Conservation (phyloP, 2,888 invertebrate species). For the Pyrrhia umbra region DNA sequence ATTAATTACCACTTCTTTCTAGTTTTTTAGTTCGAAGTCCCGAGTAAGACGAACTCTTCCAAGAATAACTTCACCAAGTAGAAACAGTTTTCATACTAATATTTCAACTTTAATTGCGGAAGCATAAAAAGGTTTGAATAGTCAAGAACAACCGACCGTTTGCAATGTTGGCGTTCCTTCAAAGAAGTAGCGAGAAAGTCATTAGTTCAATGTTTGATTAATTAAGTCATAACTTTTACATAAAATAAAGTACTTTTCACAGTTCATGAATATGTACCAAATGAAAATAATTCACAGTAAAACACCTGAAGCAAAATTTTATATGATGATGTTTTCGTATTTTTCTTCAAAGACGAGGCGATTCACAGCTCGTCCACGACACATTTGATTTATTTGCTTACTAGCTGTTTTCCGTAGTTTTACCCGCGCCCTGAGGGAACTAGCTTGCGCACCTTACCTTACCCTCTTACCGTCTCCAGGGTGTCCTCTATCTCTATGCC, state of each 20-base stretch:
- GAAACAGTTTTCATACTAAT: slow-evolving; percentile 13
- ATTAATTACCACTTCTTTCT: background rate
- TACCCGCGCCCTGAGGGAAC: too few relatives aligned
- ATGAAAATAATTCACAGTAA: too few relatives aligned
- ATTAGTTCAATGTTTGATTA: slow-evolving; percentile 29
- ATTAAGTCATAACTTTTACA: background rate
- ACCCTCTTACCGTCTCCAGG: too few relatives aligned
- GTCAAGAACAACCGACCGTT: slow-evolving; percentile 10
- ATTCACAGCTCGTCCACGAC: too few relatives aligned
- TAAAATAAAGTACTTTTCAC: background rate
- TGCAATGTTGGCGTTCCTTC: slow-evolving; percentile 35
- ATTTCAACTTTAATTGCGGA: slow-evolving; percentile 10
- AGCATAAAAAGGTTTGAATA: slow-evolving; percentile 39
- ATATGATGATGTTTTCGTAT: too few relatives aligned
- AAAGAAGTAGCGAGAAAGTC: slow-evolving; percentile 13
- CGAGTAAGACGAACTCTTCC: slow-evolving; percentile 14
- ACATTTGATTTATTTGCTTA: too few relatives aligned
- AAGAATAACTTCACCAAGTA: slow-evolving; percentile 10
- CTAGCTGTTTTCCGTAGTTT: too few relatives aligned
- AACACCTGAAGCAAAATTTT: too few relatives aligned
- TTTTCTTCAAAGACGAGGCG: too few relatives aligned
- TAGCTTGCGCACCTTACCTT: too few relatives aligned
- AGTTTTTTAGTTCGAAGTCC: background rate
- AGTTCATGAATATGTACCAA: too few relatives aligned
- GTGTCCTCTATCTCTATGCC: too few relatives aligned